Evolutionary conservation across 2,888 invertebrate genomes (phyloP).

Genomic region (Heliconius sara): DNA sequence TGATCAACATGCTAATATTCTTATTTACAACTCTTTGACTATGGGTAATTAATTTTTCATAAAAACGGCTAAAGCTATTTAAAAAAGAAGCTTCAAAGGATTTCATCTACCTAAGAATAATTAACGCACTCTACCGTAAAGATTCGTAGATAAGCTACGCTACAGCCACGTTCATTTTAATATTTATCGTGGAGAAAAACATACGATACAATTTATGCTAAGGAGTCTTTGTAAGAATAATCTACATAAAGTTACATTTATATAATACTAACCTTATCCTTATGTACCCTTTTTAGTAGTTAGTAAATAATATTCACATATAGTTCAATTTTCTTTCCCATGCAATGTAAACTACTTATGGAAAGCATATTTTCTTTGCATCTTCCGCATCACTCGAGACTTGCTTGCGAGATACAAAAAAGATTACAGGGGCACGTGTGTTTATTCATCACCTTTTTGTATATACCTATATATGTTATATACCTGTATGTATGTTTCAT

Average conservation of each 20-base stretch:
- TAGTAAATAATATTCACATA: neutral
- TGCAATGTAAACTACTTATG: neutral
- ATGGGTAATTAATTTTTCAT: constrained; percentile 22
- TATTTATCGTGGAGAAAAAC: constrained; percentile 25
- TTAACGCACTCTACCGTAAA: constrained; percentile 28
- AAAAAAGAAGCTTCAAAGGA: constrained; percentile 31
- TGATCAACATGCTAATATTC: constrained; percentile 13
- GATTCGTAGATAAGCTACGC: constrained; percentile 28
- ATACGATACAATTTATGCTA: constrained; percentile 12
- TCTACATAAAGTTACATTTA: neutral
- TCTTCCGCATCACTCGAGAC: neutral
- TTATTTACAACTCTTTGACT: constrained; percentile 23
- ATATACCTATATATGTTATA: no score
- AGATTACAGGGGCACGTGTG: neutral
- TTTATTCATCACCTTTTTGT: no score
- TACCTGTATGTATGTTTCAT: no score
- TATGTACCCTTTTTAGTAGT: neutral
- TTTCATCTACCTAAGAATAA: constrained; percentile 32
- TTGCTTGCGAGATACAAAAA: neutral
- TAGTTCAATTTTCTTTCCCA: neutral
- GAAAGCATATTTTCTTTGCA: neutral
- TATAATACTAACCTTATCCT: neutral
- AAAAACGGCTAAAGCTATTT: constrained; percentile 32
- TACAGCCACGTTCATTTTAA: constrained; percentile 25
- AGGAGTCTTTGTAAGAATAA: neutral